Conservation (phyloP, 2,888 invertebrate species). For the Sphaerophoria rueppellii region DNA sequence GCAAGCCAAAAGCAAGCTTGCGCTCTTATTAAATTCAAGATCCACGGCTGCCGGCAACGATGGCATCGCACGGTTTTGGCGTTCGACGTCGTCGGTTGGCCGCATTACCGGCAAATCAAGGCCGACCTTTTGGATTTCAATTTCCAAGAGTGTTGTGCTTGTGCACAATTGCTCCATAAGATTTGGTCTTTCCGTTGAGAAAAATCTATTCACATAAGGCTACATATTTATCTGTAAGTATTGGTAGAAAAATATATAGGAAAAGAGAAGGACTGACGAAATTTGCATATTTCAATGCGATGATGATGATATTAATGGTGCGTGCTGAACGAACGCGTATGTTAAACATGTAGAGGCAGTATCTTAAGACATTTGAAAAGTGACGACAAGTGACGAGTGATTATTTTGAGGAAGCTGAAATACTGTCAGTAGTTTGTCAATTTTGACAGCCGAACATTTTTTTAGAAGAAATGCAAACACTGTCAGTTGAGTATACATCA, state of each 20-base stretch:
- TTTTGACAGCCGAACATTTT: background rate
- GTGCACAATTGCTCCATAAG: slow-evolving; percentile 62
- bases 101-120: slow-evolving; percentile 47
- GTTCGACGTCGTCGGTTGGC: background rate
- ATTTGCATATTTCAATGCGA: slow-evolving; percentile 62
- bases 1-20: background rate
- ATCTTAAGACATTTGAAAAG: background rate
- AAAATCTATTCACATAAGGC: slow-evolving; percentile 32
- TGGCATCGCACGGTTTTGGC: no score
- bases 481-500: no score
- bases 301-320: slow-evolving; percentile 28
- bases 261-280: slow-evolving; percentile 28
- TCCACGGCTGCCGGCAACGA: slow-evolving; percentile 17
- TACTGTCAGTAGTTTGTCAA: background rate
- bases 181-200: slow-evolving; percentile 56
- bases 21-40: slow-evolving; percentile 56
- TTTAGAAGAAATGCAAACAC: no score
- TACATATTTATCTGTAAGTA: background rate
- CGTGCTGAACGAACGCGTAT: background rate
- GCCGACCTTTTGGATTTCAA: slow-evolving; percentile 64
- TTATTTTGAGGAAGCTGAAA: background rate
- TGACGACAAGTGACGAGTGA: slow-evolving; percentile 2
- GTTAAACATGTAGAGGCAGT: background rate
- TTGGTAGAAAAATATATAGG: slow-evolving; percentile 31
- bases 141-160: background rate